These are phyloP conservation scores for Drosophila jambulina DNA, from an alignment of 1,140 invertebrate species.

Conservation along the genomic window DNA sequence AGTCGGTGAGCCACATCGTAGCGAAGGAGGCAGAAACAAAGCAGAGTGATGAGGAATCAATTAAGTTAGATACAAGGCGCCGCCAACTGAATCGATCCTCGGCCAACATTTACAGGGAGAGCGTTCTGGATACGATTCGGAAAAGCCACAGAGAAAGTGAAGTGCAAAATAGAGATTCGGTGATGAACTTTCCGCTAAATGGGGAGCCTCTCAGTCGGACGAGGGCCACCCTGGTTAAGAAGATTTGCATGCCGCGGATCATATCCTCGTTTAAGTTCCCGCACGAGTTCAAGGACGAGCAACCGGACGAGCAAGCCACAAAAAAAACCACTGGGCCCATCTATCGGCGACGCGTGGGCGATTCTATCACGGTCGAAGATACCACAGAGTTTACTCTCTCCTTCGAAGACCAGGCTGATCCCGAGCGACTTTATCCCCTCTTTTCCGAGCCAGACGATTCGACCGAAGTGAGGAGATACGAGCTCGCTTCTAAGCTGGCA, in stretches of 20 bases:
- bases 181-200: constrained; percentile 32
- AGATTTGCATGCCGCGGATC: constrained; percentile 54
- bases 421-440: constrained; percentile 62
- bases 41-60: background rate
- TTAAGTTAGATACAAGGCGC: fast-evolving
- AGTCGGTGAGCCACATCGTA: background rate
- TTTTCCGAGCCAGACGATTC: constrained; percentile 11
- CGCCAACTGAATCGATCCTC: too few relatives aligned
- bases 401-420: constrained; percentile 54
- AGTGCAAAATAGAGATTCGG: fast-evolving
- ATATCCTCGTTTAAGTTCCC: constrained; percentile 78
- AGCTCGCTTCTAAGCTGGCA: background rate
- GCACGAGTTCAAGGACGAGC: constrained; percentile 48
- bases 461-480: background rate
- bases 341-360: constrained; percentile 4
- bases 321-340: background rate
- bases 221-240: constrained; percentile 19
- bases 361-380: fast-evolving
- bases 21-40: background rate
- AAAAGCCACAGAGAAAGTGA: background rate
- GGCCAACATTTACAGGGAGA: constrained; percentile 32
- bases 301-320: background rate
- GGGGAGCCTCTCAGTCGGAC: background rate
- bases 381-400: constrained; percentile 22
- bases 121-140: background rate